Evolutionary conservation across 2,797 vertebrate species (phyloP), one percentile per base, ranked within the genome.

Genomic region (Myotis vivesi): DNA sequence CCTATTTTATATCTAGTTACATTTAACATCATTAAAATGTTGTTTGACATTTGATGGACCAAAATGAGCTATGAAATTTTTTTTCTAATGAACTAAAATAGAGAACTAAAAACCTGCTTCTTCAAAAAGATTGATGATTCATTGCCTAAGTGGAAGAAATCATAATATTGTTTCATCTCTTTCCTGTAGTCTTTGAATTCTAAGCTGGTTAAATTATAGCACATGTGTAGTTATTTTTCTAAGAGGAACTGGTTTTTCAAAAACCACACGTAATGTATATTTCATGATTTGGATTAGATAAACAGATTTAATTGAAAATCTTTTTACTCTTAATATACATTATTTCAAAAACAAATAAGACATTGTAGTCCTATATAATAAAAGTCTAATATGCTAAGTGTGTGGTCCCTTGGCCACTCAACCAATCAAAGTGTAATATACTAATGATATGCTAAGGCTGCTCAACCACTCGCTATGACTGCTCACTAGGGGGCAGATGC

Each of bases 131-230:
- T 15, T 71, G 82, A 68, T 46, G 28, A 64, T n/a, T 95, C 75
- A 73, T 72, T 79, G 64, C 84, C 19, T 73, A 73, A 95, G 64
- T 19, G 38, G 38, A 91, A 95, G 77, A 95, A 94, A 87, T 92
- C 53, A 17, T 62, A 33, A 19, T 51, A 51, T 59, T 68, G 82
- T 51, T 90, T 87, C 19, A 19, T 92, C 10, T 62, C 25, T 91
- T 95, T 55, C 5, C 36, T 57, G 28, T 10, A 68, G 73, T 41
- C 36, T 87, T 87, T 76, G 49, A 91, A 80, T 59, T 88, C 22
- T 53, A 49, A 89, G 64, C 53, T 85, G 53, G 22, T 55, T 84
- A 46, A 84, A 92, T 89, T 90, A 57, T 0, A 66, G 46, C 13
- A 55, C 23, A 85, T 59, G n/a, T 68, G 23, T 86, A 38, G 46